Evolutionary conservation across 2,113 vertebrate genomes (phyloP).

Genomic region (Tetraodon nigroviridis): DNA sequence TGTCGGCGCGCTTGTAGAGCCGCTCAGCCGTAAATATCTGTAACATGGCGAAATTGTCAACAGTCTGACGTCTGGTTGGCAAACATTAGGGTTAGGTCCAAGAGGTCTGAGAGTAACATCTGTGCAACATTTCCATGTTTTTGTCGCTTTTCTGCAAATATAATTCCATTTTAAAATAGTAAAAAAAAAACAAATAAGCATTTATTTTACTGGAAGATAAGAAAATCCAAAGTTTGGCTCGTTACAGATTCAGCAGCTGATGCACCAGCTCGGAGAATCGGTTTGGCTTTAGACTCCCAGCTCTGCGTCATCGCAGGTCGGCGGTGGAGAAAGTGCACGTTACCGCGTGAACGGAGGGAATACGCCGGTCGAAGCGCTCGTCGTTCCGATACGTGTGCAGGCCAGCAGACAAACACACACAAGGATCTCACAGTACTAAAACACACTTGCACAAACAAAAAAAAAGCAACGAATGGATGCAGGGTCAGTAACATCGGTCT

Average conservation of each 20-base stretch:
- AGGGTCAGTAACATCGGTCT: too few relatives aligned
- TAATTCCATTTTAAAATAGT: too few relatives aligned
- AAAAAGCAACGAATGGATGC: background rate
- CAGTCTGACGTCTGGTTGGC: background rate
- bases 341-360: too few relatives aligned
- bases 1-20: background rate
- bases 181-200: too few relatives aligned
- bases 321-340: background rate
- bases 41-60: background rate
- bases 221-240: too few relatives aligned
- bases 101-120: too few relatives aligned
- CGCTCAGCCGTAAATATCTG: constrained; percentile 5
- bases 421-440: background rate
- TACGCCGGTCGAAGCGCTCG: background rate
- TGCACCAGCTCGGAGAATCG: background rate
- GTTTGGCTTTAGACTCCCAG: too few relatives aligned
- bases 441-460: background rate
- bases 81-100: background rate
- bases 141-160: too few relatives aligned
- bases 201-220: too few relatives aligned
- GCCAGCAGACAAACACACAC: background rate
- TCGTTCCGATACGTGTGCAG: background rate
- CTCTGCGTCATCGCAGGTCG: background rate
- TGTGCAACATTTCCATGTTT: too few relatives aligned
- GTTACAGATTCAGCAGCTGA: background rate